phyloP scores from a whole-genome alignment of 2,888 invertebrate genomes.

The Stenodera caucasica region DNA sequence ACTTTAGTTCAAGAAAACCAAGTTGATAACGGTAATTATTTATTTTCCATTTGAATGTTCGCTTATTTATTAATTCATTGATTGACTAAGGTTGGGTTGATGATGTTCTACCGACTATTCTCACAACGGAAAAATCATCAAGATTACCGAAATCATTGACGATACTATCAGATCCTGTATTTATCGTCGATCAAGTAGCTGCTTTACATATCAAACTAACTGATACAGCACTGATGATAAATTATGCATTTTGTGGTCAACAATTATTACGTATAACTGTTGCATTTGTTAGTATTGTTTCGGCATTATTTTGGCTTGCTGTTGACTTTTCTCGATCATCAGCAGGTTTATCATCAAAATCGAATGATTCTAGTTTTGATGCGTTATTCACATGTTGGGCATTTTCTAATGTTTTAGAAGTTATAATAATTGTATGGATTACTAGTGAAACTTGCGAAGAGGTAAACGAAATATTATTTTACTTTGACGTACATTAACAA shows the following conservation, averaged over 20 bases:
- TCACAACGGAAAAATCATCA: too few relatives aligned
- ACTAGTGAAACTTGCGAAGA: slow-evolving; percentile 43
- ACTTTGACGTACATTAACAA: too few relatives aligned
- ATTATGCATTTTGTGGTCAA: slow-evolving; percentile 43
- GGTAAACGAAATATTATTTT: too few relatives aligned
- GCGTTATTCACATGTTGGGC: slow-evolving; percentile 42
- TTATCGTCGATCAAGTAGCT: slow-evolving; percentile 41
- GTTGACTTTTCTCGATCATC: slow-evolving; percentile 35
- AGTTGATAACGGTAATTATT: slow-evolving; percentile 22
- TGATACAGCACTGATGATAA: slow-evolving; percentile 41
- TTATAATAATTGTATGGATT: slow-evolving; percentile 42
- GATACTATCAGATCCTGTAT: slow-evolving; percentile 34
- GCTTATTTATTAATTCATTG: slow-evolving; percentile 10
- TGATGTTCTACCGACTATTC: too few relatives aligned
- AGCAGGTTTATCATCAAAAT: neutral
- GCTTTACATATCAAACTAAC: slow-evolving; percentile 43
- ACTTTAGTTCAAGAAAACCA: slow-evolving; percentile 31
- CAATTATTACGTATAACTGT: slow-evolving; percentile 41
- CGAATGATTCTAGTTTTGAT: slow-evolving; percentile 30
- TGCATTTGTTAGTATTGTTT: slow-evolving; percentile 43
- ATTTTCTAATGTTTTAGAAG: slow-evolving; percentile 40
- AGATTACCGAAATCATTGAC: slow-evolving; percentile 25
- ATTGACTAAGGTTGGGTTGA: slow-evolving; percentile 19
- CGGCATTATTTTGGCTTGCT: slow-evolving; percentile 41
- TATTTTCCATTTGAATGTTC: neutral